These are phyloP conservation scores for Seriola dumerili DNA, from an alignment of 2,113 vertebrate species.

Conservation along the genomic window DNA sequence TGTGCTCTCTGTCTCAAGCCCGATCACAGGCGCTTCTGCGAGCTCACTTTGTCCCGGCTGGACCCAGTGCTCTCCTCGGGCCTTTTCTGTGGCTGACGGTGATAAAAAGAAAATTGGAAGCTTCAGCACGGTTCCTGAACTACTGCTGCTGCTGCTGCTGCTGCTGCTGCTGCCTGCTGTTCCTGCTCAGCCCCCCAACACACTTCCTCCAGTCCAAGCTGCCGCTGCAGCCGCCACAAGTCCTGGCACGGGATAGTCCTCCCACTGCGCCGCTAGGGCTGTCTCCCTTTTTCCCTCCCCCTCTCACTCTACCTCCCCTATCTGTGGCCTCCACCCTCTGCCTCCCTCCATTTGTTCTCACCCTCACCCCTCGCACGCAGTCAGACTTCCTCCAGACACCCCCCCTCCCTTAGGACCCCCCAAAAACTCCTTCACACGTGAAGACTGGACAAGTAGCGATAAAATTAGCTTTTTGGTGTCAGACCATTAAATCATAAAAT, in stretches of 20 bases:
- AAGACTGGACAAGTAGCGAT: not conserved
- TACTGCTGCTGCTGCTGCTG: constrained; percentile 4
- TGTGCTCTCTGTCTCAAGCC: constrained; percentile 49
- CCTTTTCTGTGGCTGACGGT: not conserved
- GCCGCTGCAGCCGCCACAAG: constrained; percentile 76
- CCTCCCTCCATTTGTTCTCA: constrained; percentile 75
- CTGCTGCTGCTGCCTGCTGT: constrained; percentile 7
- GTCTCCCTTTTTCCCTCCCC: constrained; percentile 64
- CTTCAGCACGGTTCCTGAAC: constrained; percentile 9
- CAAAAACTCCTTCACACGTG: not conserved
- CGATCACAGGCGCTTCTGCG: constrained; percentile 19
- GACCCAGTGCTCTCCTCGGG: not conserved
- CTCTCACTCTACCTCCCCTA: constrained; percentile 49
- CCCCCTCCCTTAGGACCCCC: constrained; percentile 2
- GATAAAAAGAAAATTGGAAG: constrained; percentile 37
- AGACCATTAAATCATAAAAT: not conserved
- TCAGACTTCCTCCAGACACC: constrained; percentile 48
- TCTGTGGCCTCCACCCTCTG: constrained; percentile 48
- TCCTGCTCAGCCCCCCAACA: constrained; percentile 28
- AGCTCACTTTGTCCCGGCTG: constrained; percentile 24
- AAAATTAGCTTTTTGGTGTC: not conserved
- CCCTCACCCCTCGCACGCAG: constrained; percentile 53
- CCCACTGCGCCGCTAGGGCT: constrained; percentile 69
- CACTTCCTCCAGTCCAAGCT: constrained; percentile 67
- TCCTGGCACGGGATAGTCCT: constrained; percentile 83